Base-by-base conservation (phyloP, 2,797 vertebrate species). In the Sebastes hopkinsi region DNA sequence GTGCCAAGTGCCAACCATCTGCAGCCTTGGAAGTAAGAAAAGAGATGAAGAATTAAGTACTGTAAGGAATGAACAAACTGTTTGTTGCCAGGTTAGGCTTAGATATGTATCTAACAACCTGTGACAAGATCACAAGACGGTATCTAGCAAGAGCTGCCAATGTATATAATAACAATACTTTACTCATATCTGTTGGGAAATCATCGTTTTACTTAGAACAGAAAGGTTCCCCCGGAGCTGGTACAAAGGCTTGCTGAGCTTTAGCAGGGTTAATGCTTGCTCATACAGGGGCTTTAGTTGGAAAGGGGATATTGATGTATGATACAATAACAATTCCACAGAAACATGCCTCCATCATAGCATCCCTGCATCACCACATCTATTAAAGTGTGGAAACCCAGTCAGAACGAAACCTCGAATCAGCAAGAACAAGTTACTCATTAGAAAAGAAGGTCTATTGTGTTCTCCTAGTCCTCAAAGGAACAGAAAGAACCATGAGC, bases 1-100 rank as follows among this genome's bases (percentile, higher is more conserved):
- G 52, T 68, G 83, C 80, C 70, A 87, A 87, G 36, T 75, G 83
- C 76, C 73, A 88, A 86, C 82, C 83, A 90, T 84, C 85, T 89
- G 87, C 80, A 79, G 81, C 32, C 59, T 76, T 89, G 70, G 70
- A 82, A 64, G 60, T 50, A 52, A 79, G 58, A 72, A 50, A 58
- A 60, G 62, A 58, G 56, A 72, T 38, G 27, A 32, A 34, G 62
- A 64, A 50, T 59, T 52, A n/a, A 52, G 8, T 71, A 60, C 36
- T 10, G 60, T 38, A 32, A n/a, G 8, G 29, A 72, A 62, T 27
- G 23, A 72, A 83, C 12, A 60, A 68, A 46, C 38, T 54, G 50
- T 67, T 36, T 16, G 38, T 72, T 65, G 76, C 75, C 27, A 30
- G 4, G 25, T 56, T 38, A n/a, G 66, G 32, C 20, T 69, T 50